Percentiles rank a stretch among this genome's conserved stretches.
Conservation (phyloP, 2,797 vertebrate species). For the Taeniopygia guttata region DNA sequence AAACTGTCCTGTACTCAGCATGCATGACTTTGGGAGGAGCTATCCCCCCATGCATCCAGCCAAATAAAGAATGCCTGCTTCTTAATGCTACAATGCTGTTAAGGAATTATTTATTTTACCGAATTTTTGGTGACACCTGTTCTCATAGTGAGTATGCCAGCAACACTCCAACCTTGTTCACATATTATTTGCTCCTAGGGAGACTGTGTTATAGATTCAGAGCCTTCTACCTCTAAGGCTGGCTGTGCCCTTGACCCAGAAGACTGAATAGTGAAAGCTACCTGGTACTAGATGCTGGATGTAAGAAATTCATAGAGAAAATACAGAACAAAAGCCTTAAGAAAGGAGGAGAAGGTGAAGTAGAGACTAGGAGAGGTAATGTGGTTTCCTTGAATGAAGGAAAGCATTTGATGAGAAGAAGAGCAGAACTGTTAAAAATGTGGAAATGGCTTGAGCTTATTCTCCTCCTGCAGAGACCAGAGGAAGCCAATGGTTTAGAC, state of each 20-base stretch:
- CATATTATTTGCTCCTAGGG: neutral
- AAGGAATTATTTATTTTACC: neutral
- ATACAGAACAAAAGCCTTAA: neutral
- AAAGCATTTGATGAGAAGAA: neutral
- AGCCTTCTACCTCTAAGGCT: neutral
- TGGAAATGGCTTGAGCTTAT: neutral
- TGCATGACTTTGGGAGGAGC: too few relatives aligned
- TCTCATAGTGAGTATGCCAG: neutral
- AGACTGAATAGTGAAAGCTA: neutral
- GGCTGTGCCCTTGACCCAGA: neutral
- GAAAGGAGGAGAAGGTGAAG: neutral
- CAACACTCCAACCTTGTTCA: neutral
- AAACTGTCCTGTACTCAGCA: too few relatives aligned
- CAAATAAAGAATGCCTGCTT: too few relatives aligned
- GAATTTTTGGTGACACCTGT: neutral
- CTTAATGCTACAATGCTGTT: too few relatives aligned
- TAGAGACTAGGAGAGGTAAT: neutral
- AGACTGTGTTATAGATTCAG: neutral
- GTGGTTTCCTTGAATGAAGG: neutral
- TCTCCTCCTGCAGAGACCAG: neutral
- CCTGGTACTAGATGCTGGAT: neutral
- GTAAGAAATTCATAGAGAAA: neutral
- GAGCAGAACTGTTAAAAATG: neutral
- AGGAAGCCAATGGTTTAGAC: neutral
- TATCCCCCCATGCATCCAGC: too few relatives aligned